Conservation (phyloP, 1,140 invertebrate genomes). For the Tetragonula clypearis region DNA sequence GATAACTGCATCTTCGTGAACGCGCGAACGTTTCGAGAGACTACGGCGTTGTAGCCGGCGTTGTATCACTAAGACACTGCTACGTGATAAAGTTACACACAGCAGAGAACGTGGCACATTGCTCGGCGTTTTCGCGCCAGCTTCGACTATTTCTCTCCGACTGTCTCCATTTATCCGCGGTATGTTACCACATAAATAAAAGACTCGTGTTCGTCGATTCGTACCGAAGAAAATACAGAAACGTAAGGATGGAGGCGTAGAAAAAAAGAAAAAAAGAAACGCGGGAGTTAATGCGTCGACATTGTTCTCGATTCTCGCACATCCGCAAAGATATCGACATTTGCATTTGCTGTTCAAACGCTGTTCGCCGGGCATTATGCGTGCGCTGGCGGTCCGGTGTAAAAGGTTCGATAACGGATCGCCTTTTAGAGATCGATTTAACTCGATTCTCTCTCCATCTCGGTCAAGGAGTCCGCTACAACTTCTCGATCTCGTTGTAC, state of each 20-base stretch:
- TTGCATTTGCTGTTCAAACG: constrained; percentile 21
- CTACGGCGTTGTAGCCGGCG: neutral
- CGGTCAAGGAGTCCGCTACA: constrained; percentile 26
- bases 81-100: neutral
- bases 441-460: constrained; percentile 31
- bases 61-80: constrained; percentile 14
- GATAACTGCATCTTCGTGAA: neutral
- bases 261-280: neutral
- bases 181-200: neutral
- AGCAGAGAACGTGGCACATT: no score
- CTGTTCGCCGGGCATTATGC: neutral
- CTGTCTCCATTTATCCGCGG: neutral
- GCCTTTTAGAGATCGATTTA: constrained; percentile 35
- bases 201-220: neutral
- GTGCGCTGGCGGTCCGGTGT: neutral
- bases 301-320: constrained; percentile 6
- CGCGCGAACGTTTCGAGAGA: neutral
- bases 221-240: neutral
- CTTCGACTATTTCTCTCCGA: neutral
- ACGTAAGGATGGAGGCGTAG: neutral
- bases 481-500: constrained; percentile 26
- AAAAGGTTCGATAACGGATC: constrained; percentile 31
- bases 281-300: constrained; percentile 10
- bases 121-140: neutral
- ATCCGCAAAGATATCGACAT: constrained; percentile 29